Evolutionary conservation across 1,140 invertebrate genomes (phyloP).

Genomic region (Drosophila kanapiae): DNA sequence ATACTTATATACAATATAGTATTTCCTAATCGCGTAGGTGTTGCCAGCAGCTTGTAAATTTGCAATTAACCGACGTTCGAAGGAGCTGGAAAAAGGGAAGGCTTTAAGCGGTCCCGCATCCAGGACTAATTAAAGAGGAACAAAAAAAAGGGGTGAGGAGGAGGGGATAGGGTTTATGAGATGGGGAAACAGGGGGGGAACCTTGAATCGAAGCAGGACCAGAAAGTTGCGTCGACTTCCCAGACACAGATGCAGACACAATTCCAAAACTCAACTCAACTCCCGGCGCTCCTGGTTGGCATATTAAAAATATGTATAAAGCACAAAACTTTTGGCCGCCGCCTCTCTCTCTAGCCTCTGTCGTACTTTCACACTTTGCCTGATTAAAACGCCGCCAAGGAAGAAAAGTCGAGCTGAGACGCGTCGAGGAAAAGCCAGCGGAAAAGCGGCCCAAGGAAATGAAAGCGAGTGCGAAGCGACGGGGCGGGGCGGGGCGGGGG

Average conservation of each 20-base stretch:
- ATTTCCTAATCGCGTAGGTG: slow-evolving; percentile 27
- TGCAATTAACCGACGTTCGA: slow-evolving; percentile 4
- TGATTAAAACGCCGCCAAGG: slow-evolving; percentile 56
- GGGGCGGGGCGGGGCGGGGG: background rate
- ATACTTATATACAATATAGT: too few relatives aligned
- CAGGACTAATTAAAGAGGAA: slow-evolving; percentile 17
- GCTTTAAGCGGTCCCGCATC: slow-evolving; percentile 13
- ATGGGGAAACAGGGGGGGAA: background rate
- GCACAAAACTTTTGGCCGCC: slow-evolving; percentile 45
- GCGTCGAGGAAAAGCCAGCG: slow-evolving; percentile 21
- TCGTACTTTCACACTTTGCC: slow-evolving; percentile 63
- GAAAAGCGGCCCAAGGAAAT: slow-evolving; percentile 32
- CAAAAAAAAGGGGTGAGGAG: background rate
- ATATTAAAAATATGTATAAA: slow-evolving; percentile 66
- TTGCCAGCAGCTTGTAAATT: slow-evolving; percentile 21
- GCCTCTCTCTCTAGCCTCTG: background rate
- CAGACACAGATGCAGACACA: slow-evolving; percentile 55
- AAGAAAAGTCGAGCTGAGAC: slow-evolving; percentile 5
- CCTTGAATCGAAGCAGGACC: slow-evolving; percentile 23
- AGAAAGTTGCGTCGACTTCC: slow-evolving; percentile 50
- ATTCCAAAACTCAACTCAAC: slow-evolving; percentile 31
- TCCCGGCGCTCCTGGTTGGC: slow-evolving; percentile 37
- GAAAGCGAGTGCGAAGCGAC: slow-evolving; percentile 1
- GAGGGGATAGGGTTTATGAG: too few relatives aligned
- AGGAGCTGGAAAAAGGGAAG: background rate